Evolutionary conservation across 2,797 vertebrate species (phyloP).

Genomic region (Centropyge bicolor): DNA sequence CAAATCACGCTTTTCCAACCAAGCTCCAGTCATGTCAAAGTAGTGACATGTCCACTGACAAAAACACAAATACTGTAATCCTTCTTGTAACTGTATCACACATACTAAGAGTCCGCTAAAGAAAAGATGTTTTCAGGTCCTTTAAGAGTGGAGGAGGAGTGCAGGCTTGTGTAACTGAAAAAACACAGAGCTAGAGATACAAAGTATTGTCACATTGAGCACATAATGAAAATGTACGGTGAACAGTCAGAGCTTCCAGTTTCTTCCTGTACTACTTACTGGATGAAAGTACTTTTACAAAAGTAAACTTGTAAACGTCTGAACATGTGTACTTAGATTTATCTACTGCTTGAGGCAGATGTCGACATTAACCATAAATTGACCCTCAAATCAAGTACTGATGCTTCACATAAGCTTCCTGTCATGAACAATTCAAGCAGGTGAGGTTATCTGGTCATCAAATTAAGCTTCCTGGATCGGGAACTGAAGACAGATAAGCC

Average conservation of each 20-base stretch:
- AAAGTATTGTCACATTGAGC: not conserved
- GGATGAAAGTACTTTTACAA: not conserved
- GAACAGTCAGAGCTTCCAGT: not conserved
- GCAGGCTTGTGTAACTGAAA: not conserved
- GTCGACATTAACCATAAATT: not conserved
- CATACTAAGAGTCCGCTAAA: not conserved
- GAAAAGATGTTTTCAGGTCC: too few relatives aligned
- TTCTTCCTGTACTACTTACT: not conserved
- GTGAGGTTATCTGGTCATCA: not conserved
- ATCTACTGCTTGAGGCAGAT: not conserved
- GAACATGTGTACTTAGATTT: not conserved
- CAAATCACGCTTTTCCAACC: not conserved
- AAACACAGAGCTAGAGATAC: not conserved
- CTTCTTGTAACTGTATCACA: not conserved
- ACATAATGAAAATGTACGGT: not conserved
- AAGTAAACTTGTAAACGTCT: not conserved
- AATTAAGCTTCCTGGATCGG: conserved; percentile 1
- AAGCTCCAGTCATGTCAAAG: too few relatives aligned
- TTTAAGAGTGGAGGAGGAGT: not conserved
- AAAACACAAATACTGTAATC: not conserved
- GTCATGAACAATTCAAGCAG: not conserved
- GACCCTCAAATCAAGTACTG: not conserved
- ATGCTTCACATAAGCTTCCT: not conserved
- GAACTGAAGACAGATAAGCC: conserved; percentile 1
- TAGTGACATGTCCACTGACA: not conserved